These are phyloP conservation scores for Zaprionus davidi DNA, from an alignment of 1,140 invertebrate species.

Conservation along the genomic window DNA sequence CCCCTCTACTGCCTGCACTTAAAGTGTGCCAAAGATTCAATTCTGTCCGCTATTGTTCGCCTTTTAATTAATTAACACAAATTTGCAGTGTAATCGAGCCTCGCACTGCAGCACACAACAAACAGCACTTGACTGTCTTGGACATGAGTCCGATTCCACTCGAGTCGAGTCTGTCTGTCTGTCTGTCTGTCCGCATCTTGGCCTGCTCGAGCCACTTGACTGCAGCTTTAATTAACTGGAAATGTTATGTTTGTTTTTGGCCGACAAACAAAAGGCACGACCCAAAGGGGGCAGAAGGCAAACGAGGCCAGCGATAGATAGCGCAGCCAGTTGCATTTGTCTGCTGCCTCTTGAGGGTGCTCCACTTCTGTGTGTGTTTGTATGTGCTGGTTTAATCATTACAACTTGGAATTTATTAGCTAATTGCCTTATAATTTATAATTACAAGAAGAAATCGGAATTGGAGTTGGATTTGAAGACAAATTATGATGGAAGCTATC, in stretches of 20 bases:
- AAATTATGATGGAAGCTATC: conserved; percentile 32
- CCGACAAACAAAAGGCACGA: conserved; percentile 32
- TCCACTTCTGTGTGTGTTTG: conserved; percentile 5
- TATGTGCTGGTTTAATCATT: conserved; percentile 48
- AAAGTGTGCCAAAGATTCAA: background rate
- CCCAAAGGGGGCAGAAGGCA: conserved; percentile 40
- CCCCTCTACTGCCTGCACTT: background rate
- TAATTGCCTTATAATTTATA: conserved; percentile 75
- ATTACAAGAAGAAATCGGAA: conserved; percentile 21
- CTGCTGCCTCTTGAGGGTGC: background rate
- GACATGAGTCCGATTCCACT: conserved; percentile 5
- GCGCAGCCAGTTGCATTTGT: conserved; percentile 37
- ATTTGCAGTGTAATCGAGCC: conserved; percentile 73
- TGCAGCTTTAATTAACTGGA: conserved; percentile 82
- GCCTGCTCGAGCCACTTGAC: conserved; percentile 65
- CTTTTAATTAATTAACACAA: conserved; percentile 80
- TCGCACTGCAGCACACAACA: conserved; percentile 16
- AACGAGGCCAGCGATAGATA: conserved; percentile 26
- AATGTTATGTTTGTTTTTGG: conserved; percentile 76
- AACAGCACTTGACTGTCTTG: conserved; percentile 33
- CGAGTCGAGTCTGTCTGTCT: background rate
- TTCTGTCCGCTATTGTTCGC: conserved; percentile 30
- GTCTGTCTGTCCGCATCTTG: background rate
- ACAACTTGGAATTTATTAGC: conserved; percentile 63
- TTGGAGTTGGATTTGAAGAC: conserved; percentile 8